Base-by-base conservation (phyloP, 2,797 vertebrate genomes). In the Cephalopachus bancanus region DNA sequence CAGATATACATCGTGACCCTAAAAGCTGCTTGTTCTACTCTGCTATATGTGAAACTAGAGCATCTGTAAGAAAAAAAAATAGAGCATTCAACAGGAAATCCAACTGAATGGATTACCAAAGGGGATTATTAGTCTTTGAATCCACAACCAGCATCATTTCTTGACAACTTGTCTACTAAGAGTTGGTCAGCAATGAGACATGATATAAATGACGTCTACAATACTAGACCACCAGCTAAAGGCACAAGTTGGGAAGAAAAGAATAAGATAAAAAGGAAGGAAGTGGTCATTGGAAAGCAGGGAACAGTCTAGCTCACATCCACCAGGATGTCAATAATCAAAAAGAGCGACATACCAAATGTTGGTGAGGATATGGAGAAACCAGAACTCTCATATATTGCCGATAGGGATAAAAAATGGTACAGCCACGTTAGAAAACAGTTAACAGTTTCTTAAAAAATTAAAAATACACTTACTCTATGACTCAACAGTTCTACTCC, bases 71-170 rank as follows among this genome's bases (percentile, higher is more conserved):
- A 71, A 84, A 76, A 44, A 85, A 76, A 97, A 88, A 44, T n/a
- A 78, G 51, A 57, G 53, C 49, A 84, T 84, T 74, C 91, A 4
- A 44, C 65, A 65, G 53, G 65, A 84, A 81, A 22, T 37, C 19
- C n/a, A 78, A 81, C 5, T 57, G 33, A 83, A 65, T 16, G 3
- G 26, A 65, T 71, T 95, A 26, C 53, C 92, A 85, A 87, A 55
- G 62, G 53, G 33, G 10, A 79, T 95, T 89, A 79, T 95, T 89
- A 11, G 16, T 72, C 26, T 97, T 79, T 94, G 28, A 94, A 76
- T 83, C 33, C 14, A 90, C 10, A 44, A 76, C 10, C 12, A 71
- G n/a, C 19, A 55, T 49, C 12, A 44, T 69, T 65, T 64, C 80
- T 90, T 94, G 51, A 72, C 26, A 64, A 71, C 33, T 80, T 83